Evolutionary conservation across 2,888 invertebrate genomes (phyloP).

Genomic region (Diadegma fenestrale): DNA sequence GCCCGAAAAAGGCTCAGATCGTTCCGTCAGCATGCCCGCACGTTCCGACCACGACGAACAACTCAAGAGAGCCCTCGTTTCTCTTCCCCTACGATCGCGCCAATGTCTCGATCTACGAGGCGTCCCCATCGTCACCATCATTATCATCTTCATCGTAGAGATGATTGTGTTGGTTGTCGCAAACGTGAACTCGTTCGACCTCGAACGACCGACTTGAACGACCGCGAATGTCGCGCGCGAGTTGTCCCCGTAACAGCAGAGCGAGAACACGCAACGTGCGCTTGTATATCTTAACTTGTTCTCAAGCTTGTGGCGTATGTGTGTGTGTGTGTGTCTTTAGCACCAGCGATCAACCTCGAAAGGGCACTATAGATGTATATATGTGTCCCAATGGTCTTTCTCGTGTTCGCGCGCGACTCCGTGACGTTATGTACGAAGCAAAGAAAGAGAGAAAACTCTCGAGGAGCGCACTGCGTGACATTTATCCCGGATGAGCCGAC

Average conservation of each 20-base stretch:
- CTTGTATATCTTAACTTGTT: conserved; percentile 38
- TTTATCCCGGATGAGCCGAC: conserved; percentile 70
- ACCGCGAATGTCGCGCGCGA: conserved; percentile 80
- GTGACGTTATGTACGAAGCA: conserved; percentile 34
- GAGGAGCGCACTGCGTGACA: conserved; percentile 61
- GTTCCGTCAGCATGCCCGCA: conserved; percentile 65
- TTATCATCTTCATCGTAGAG: conserved; percentile 64
- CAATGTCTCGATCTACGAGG: conserved; percentile 37
- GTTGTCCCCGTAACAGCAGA: conserved; percentile 58
- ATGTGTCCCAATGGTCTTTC: neutral
- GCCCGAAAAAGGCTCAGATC: conserved; percentile 67
- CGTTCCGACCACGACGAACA: conserved; percentile 40
- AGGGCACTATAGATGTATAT: neutral
- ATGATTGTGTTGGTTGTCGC: conserved; percentile 68
- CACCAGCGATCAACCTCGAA: conserved; percentile 26
- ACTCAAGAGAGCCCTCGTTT: conserved; percentile 70
- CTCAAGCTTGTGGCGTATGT: neutral
- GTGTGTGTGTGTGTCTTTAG: neutral
- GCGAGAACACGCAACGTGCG: conserved; percentile 69
- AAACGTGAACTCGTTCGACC: conserved; percentile 81
- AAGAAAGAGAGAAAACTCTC: conserved; percentile 8
- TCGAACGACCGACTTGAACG: conserved; percentile 81
- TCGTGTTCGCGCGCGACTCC: conserved; percentile 5
- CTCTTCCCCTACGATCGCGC: conserved; percentile 64
- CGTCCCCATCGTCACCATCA: conserved; percentile 69